Conservation (phyloP, 2,113 vertebrate genomes). For the Myxocyprinus asiaticus region DNA sequence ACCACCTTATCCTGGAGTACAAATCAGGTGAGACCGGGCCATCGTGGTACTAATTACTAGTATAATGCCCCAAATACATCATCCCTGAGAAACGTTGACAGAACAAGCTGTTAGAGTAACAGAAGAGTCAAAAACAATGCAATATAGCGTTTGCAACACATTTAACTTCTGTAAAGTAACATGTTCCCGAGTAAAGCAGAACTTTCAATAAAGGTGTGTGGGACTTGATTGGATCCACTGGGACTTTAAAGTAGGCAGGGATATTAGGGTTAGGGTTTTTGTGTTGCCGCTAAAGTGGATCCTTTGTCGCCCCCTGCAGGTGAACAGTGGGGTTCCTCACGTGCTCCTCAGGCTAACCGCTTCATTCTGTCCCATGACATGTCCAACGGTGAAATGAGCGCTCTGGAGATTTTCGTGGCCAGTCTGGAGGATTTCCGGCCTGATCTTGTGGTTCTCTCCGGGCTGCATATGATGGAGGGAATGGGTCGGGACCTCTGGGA, state of each 20-base stretch:
- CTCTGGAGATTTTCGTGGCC: conserved; percentile 88
- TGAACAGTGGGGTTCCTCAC: conserved; percentile 84
- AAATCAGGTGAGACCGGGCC: conserved; percentile 80
- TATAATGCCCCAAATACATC: no score
- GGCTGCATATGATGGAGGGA: conserved; percentile 99
- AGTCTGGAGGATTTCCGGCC: conserved; percentile 95
- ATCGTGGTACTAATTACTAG: no score
- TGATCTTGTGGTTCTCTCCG: conserved; percentile 95
- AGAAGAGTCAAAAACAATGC: no score
- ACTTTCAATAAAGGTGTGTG: no score
- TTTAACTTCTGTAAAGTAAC: no score
- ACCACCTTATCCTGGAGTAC: conserved; percentile 96
- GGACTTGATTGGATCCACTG: no score
- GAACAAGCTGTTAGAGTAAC: no score
- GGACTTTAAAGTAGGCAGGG: no score
- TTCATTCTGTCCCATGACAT: conserved; percentile 98
- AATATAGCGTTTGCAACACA: no score
- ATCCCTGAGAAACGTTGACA: no score
- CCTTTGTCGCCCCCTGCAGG: conserved; percentile 71
- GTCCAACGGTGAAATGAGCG: conserved; percentile 90
- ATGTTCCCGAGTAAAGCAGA: no score
- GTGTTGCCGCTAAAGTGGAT: no score
- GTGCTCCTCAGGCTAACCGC: conserved; percentile 90
- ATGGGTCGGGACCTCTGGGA: conserved; percentile 83
- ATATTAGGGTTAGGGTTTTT: background rate